Evolutionary conservation across 2,888 invertebrate genomes (phyloP), one percentile per base, ranked within the genome.

Genomic region (Mythimna loreyi): DNA sequence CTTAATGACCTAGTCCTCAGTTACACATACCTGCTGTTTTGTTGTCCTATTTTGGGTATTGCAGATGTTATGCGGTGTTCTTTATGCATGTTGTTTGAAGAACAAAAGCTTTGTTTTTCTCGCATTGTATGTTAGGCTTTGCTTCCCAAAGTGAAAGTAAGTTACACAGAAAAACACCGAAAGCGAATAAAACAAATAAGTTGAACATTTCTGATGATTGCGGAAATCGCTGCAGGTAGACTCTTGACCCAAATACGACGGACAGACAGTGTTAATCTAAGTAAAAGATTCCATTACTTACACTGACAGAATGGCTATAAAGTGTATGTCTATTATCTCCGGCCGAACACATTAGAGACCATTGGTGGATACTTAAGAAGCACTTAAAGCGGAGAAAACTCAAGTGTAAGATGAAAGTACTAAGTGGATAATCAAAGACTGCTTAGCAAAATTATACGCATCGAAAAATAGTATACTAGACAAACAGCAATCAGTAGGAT

Each of bases 391-490:
- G 16, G 57, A 23, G 23, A 30, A 53, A 67, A 57, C 43, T 43
- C 61, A 53, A 79, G 68, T 61, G 43, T n/a, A 28, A 67, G 64
- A 74, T 66, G 75, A 75, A 70, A 70, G 60, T 66, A 60, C 30
- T 57, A 75, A 62, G 58, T 67, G 62, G 30, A 67, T 79, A 67
- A 60, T 60, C 59, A 60, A 47, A 71, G 63, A 52, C 61, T 36
- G 2, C 36, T 36, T 25, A 77, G 59, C 43, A 28, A 33, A 58
- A 63, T 67, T 47, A 74, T 65, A 52, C 63, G 36, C n/a, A 52
- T 40, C 71, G 75, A 67, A 74, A n/a, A 74, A 77, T 74, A 79
- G 75, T 58, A 43, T 65, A 69, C 43, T 49, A 69, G 47, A 45
- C 55, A 65, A 64, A 57, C 52, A 62, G 65, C 59, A 65, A 75